Evolutionary conservation across 2,797 vertebrate genomes (phyloP), one percentile per base, ranked within the genome.

Genomic region (Remorina albescens): DNA sequence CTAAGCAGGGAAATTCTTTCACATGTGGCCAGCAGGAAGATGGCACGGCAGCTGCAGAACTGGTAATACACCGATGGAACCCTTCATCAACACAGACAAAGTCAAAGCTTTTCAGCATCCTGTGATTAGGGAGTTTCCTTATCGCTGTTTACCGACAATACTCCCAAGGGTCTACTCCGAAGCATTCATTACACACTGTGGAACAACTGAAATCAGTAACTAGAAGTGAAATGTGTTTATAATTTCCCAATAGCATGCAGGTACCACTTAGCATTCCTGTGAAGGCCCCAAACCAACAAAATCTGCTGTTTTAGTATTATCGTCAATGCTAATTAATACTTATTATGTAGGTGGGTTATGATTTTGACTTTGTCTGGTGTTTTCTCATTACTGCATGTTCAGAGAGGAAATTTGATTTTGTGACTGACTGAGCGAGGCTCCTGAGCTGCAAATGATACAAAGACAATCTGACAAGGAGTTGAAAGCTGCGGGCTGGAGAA

Each of bases 1-100:
- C 56, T 36, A 80, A 73, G 73, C 67, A 63, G 26, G 80, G 76
- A 84, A 68, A 88, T 83, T 0, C 84, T 89, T 88, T 89, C 77
- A 88, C 77, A 86, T 81, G 67, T 62, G 71, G 62, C 58, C 81
- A 84, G 62, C 74, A 73, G 85, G 59, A n/a, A n/a, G n/a, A n/a
- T n/a, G n/a, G n/a, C n/a, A n/a, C n/a, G n/a, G n/a, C n/a, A 71
- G 72, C 82, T 53, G 60, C 67, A 76, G 67, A 28, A 59, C 59
- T 82, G 78, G 67, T 61, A 79, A 26, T 68, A 56, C 25, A 67
- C 10, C 1, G 67, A 72, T 66, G 41, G 41, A 86, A 44, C 26
- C 66, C 59, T 44, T 84, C 64, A 76, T 67, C 49, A 56, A 26
- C 54, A 50, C 56, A 57, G 66, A 25, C 37, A 75, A 57, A 80